Base-by-base conservation (phyloP, 2,113 vertebrate genomes). In the Blennius ocellaris region DNA sequence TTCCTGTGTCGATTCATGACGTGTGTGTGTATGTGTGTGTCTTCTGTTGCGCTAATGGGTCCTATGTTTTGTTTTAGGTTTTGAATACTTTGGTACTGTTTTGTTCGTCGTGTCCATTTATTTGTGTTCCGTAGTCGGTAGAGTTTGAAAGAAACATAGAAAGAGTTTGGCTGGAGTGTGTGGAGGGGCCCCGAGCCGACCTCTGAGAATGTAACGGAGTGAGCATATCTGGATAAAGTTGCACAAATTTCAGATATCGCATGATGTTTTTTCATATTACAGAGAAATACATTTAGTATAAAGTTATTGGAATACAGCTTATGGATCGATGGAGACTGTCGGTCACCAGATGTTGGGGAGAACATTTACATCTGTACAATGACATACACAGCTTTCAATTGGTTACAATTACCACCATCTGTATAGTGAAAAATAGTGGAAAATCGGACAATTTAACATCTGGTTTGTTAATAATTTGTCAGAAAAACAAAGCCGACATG, bases 11-110 rank as follows among this genome's bases (percentile, higher is more conserved):
- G 56, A 57, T 56, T 58, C 80, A 91, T 61, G 43, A 72, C 70
- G 73, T 83, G 21, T 30, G 21, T 30, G 21, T 30, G 21, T 30
- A 4, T 30, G 21, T 30, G 21, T 30, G 30, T 62, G 78, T 87
- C 61, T 76, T 82, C 62, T 66, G 59, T 87, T 89, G 81, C 81
- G 79, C 81, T 84, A 41, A 76, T 69, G 67, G 73, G 55, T 54
- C 74, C 14, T 75, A 44, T 67, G 60, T 80, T 81, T 70, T 47
- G 17, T 81, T 79, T 88, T 56, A 48, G 57, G 45, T 59, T 87
- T 70, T 49, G 21, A 62, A 78, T 72, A 75, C 81, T 64, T 78
- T 38, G 79, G 84, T 58, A 56, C 55, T 55, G 48, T 76, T 76
- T 82, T 66, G 52, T 77, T 73, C 47, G 74, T 80, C 38, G 77